These are phyloP conservation scores for Cyprinodon diabolis DNA, from an alignment of 2,797 vertebrate genomes.

Conservation along the genomic window DNA sequence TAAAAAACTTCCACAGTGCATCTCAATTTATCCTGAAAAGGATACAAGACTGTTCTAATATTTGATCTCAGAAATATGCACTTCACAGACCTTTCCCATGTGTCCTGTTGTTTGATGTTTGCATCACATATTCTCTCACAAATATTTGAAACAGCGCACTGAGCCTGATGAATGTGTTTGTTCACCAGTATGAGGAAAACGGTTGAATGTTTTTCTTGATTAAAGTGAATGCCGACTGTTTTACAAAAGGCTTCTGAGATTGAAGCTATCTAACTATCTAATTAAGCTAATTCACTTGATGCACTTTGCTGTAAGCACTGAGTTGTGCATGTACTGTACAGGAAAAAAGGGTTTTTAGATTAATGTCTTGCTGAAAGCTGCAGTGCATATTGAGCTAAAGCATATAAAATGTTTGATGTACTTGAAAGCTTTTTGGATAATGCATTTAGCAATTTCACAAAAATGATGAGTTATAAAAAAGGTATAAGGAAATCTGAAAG, in stretches of 20 bases:
- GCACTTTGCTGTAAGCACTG: constrained; percentile 12
- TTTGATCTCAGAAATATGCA: constrained; percentile 17
- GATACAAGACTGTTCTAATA: constrained; percentile 22
- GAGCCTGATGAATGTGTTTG: constrained; percentile 13
- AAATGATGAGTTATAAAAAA: background rate
- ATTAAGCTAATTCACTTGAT: constrained; percentile 15
- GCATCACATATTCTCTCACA: constrained; percentile 38
- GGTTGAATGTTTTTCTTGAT: constrained; percentile 39
- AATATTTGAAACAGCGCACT: constrained; percentile 15
- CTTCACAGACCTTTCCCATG: constrained; percentile 11
- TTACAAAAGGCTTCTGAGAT: constrained; percentile 7
- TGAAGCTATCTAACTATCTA: constrained; percentile 7
- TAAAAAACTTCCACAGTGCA: constrained; percentile 44
- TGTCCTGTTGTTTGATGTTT: constrained; percentile 7
- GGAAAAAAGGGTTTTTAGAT: background rate
- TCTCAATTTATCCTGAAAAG: constrained; percentile 37
- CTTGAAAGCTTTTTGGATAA: background rate
- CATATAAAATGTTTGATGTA: background rate
- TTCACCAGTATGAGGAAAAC: constrained; percentile 10
- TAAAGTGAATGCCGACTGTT: constrained; percentile 12
- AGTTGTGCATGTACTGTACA: background rate
- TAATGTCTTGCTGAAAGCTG: background rate
- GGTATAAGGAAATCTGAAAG: background rate
- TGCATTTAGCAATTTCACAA: constrained; percentile 8
- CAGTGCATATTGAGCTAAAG: background rate